These are phyloP conservation scores for Heliothis virescens DNA, from an alignment of 1,140 invertebrate genomes.

Conservation along the genomic window DNA sequence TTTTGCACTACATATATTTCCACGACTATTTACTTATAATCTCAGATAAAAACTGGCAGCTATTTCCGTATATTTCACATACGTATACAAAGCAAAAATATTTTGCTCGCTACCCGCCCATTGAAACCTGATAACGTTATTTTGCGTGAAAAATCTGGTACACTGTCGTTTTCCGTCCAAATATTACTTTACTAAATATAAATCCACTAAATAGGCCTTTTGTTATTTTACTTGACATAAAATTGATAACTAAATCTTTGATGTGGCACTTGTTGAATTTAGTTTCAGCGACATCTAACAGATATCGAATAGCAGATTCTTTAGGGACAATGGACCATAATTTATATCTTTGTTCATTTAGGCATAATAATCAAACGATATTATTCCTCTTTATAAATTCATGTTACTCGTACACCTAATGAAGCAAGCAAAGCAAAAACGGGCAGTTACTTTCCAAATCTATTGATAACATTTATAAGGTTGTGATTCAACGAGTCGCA, in stretches of 20 bases:
- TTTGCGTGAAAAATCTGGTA: not conserved
- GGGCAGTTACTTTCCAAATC: not conserved
- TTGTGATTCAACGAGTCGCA: not conserved
- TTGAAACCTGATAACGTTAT: conserved; percentile 6
- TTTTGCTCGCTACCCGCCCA: not conserved
- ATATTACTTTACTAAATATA: not conserved
- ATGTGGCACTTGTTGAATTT: no score
- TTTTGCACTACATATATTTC: not conserved
- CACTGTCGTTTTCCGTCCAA: not conserved
- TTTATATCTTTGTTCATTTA: no score
- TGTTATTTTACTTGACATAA: not conserved
- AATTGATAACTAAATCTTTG: not conserved
- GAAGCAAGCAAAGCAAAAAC: not conserved
- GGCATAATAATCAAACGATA: no score
- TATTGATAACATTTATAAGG: conserved; percentile 1
- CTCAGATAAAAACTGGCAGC: not conserved
- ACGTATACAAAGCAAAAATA: not conserved
- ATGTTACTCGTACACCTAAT: no score
- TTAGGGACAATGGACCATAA: no score
- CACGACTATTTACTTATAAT: not conserved
- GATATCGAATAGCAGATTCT: no score
- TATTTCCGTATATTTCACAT: conserved; percentile 4
- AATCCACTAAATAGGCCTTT: not conserved
- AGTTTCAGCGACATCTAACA: no score
- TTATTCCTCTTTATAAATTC: not conserved